Conservation (phyloP, 1,140 invertebrate species). For the Phocides pigmalion region DNA sequence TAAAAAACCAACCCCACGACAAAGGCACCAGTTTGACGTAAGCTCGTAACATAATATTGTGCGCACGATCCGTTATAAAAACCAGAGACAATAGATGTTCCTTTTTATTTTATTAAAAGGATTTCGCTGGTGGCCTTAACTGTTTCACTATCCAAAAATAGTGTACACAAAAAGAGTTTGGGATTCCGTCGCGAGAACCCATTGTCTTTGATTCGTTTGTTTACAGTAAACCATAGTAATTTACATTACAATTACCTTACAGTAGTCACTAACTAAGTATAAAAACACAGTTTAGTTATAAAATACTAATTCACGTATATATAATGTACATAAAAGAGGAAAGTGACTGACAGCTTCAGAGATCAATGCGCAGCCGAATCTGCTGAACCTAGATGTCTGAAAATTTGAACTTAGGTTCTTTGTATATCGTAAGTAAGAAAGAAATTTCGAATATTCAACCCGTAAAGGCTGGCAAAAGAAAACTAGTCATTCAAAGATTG, state of each 20-base stretch:
- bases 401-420: too few species aligned
- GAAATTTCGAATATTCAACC: too few species aligned
- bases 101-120: constrained; percentile 47
- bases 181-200: constrained; percentile 23
- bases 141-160: constrained; percentile 41
- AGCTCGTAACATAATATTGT: constrained; percentile 54
- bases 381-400: too few species aligned
- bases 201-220: constrained; percentile 2
- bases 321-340: too few species aligned
- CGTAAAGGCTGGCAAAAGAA: too few species aligned
- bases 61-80: constrained; percentile 60
- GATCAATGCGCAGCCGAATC: too few species aligned
- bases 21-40: constrained; percentile 25
- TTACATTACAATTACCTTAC: neutral
- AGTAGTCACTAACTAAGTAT: neutral
- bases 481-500: too few species aligned
- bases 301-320: too few species aligned
- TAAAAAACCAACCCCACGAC: constrained; percentile 16
- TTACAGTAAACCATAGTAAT: neutral
- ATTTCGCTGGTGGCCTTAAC: constrained; percentile 52
- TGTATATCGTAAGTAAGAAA: too few species aligned
- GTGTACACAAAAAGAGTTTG: constrained; percentile 30
- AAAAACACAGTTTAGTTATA: constrained; percentile 3
- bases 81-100: constrained; percentile 43
- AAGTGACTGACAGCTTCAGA: too few species aligned